A percentile compares a stretch with the other conserved stretches of the same genome.
These are phyloP conservation scores for Mechanitis mazaeus DNA, from an alignment of 2,888 invertebrate species.

Conservation along the genomic window DNA sequence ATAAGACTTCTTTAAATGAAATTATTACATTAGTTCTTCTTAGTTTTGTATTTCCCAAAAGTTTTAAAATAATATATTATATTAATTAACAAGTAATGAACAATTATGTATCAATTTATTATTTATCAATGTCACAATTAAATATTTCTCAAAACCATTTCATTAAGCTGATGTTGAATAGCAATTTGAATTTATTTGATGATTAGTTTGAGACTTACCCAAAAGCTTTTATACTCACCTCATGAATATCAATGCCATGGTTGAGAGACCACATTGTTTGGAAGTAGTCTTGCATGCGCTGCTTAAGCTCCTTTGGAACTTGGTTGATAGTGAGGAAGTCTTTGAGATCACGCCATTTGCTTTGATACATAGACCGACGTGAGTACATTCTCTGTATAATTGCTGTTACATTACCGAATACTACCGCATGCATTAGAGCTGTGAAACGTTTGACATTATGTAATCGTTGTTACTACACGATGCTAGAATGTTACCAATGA, in stretches of 20 bases:
- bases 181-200: conserved; percentile 8
- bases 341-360: conserved; percentile 95
- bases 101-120: no score
- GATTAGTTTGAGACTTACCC: conserved; percentile 9
- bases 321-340: conserved; percentile 96
- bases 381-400: conserved; percentile 98
- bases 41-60: background rate
- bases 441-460: conserved; percentile 26
- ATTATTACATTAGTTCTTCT: conserved; percentile 4
- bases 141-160: no score
- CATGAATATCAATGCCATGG: conserved; percentile 97
- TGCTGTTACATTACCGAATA: conserved; percentile 98
- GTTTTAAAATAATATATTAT: no score
- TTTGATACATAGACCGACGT: conserved; percentile 93
- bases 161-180: background rate
- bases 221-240: conserved; percentile 76
- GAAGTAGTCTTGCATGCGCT: conserved; percentile 97
- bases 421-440: conserved; percentile 98
- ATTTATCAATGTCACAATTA: no score
- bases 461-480: background rate
- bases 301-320: conserved; percentile 95
- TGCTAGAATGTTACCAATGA: no score
- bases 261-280: conserved; percentile 99
- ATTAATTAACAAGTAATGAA: no score
- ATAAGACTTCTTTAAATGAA: conserved; percentile 10